A percentile compares a stretch with the other conserved stretches of the same genome.
Evolutionary conservation across 1,140 invertebrate species (phyloP).

Genomic region (Vollenhovia emeryi): DNA sequence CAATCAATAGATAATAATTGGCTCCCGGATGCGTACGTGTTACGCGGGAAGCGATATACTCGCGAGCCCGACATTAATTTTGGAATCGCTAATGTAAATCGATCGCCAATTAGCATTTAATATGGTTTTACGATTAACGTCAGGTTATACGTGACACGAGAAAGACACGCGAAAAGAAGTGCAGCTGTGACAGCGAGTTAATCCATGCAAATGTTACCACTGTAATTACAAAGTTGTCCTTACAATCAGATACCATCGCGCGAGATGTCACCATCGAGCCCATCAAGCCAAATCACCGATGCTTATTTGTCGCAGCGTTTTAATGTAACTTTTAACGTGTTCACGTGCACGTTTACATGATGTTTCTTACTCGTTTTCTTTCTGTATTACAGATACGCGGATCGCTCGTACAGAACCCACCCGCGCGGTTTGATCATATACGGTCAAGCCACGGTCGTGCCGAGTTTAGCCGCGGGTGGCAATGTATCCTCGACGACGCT

Average conservation of each 20-base stretch:
- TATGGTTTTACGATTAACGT: background rate
- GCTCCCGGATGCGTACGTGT: constrained; percentile 7
- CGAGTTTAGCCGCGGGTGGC: constrained; percentile 65
- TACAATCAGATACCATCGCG: background rate
- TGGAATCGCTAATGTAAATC: background rate
- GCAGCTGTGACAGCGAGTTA: background rate
- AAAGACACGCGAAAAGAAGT: background rate
- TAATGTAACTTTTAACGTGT: background rate
- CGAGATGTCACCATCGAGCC: background rate
- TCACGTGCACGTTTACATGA: no score
- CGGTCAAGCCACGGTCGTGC: constrained; percentile 71
- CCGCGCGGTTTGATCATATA: constrained; percentile 82
- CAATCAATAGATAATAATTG: constrained; percentile 62
- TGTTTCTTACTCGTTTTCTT: background rate
- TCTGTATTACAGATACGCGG: constrained; percentile 77
- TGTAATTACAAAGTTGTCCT: background rate
- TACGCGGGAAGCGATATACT: constrained; percentile 1
- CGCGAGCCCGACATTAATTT: constrained; percentile 16
- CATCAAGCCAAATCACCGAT: background rate
- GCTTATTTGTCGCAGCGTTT: background rate
- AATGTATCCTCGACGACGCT: constrained; percentile 76
- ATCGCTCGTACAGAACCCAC: constrained; percentile 77
- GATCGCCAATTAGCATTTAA: background rate
- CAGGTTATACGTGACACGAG: background rate
- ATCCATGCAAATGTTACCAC: background rate